Evolutionary conservation across 2,113 vertebrate genomes (phyloP).

Genomic region (Ochotona princeps): DNA sequence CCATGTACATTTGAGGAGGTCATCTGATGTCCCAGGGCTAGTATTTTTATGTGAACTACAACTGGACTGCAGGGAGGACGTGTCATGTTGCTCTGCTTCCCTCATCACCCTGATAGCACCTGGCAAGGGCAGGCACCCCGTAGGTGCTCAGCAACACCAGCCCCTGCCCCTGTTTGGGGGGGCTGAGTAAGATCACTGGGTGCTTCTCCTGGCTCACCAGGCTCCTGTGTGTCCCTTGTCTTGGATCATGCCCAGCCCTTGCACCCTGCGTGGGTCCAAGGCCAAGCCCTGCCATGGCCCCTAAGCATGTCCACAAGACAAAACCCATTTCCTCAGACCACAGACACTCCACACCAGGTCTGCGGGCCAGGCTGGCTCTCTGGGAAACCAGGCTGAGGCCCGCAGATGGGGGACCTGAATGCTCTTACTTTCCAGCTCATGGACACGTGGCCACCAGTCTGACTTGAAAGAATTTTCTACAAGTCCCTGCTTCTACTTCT

Average conservation of each 20-base stretch:
- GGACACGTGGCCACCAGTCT: background rate
- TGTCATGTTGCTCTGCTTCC: fast-evolving
- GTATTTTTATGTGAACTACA: background rate
- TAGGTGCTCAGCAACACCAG: background rate
- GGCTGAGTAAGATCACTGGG: background rate
- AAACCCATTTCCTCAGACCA: too few species aligned
- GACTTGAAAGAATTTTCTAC: background rate
- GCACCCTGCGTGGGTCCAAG: too few species aligned
- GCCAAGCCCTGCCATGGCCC: too few species aligned
- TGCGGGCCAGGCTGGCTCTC: background rate
- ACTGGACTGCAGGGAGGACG: background rate
- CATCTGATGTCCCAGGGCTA: background rate
- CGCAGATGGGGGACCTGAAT: background rate
- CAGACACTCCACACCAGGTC: too few species aligned
- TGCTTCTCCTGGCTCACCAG: too few species aligned
- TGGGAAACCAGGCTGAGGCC: background rate
- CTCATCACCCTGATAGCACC: fast-evolving
- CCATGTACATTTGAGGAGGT: background rate
- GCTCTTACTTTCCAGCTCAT: background rate
- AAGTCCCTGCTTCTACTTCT: background rate
- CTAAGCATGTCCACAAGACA: too few species aligned
- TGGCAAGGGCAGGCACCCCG: background rate
- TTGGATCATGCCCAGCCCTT: too few species aligned
- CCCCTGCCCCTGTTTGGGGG: too few species aligned
- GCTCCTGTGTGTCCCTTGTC: too few species aligned